Conservation (phyloP, 30 jellyfish, hydroid and myxozoan genomes). For the Phacellophora camtschatica region DNA sequence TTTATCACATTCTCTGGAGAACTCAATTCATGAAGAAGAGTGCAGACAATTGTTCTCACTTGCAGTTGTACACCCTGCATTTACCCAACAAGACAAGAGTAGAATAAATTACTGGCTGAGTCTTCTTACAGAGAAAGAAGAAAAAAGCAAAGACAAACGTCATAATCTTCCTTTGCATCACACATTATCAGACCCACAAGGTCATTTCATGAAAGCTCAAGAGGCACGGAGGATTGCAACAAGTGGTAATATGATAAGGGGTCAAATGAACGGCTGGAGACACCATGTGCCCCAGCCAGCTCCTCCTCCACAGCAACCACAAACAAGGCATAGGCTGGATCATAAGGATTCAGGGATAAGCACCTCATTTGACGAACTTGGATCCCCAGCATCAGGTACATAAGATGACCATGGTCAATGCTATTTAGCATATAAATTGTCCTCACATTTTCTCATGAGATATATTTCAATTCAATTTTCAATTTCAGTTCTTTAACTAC, state of each 20-base stretch:
- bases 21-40: slow-evolving; percentile 94
- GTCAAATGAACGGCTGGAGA: slow-evolving; percentile 90
- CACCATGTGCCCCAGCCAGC: slow-evolving; percentile 11
- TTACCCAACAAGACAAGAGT: slow-evolving; percentile 87
- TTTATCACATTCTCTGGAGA: slow-evolving; percentile 91
- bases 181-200: slow-evolving; percentile 69
- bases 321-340: slow-evolving; percentile 47
- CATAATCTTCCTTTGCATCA: slow-evolving; percentile 40
- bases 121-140: slow-evolving; percentile 84
- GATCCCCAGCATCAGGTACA: slow-evolving; percentile 44
- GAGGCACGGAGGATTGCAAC: slow-evolving; percentile 37
- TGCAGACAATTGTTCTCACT: slow-evolving; percentile 93
- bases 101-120: slow-evolving; percentile 89
- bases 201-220: slow-evolving; percentile 39
- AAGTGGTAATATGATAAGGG: slow-evolving; percentile 4
- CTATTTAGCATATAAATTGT: neutral
- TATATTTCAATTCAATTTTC: too few relatives aligned
- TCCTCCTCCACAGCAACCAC: slow-evolving; percentile 27
- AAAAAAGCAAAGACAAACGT: slow-evolving; percentile 53
- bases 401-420: neutral
- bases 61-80: slow-evolving; percentile 97
- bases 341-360: slow-evolving; percentile 98
- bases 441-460: neutral
- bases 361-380: slow-evolving; percentile 82
- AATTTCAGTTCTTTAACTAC: too few relatives aligned